Base-by-base conservation (phyloP, 1,140 invertebrate genomes). In the Zaprionus davidi region DNA sequence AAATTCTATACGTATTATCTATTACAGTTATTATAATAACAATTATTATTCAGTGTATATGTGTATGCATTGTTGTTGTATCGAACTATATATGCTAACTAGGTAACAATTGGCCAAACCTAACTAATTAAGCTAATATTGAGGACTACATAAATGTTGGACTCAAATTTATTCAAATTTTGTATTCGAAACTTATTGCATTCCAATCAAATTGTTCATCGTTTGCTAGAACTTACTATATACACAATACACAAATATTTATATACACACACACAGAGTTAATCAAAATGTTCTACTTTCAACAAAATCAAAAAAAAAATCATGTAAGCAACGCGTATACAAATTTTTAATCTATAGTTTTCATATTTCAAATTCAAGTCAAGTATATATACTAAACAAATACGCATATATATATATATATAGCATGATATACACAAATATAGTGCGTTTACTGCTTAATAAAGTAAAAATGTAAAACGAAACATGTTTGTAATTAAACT, bases 341-440 rank as follows among this genome's bases (percentile, higher is more conserved):
- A 86, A 86, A 86, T 86, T 86, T 86, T 86, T 63, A 86, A 82
- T 78, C 55, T 73, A 76, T 75, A 88, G 65, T 86, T 72, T 85
- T 86, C 76, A 79, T 86, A 85, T 86, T 88, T 73, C 63, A 58
- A 81, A 71, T 49, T 55, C 56, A 72, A 78, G 46, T 73, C 59
- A 78, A 55, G 38, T 73, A 77, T 62, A 73, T 68, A 76, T 38
- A 73, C 31, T 64, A 20, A 55, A 38, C 38, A 53, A 13, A 60
- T 15, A 15, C 17, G 41, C n/a, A 70, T 59, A 31, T 38, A 76
- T n/a, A n/a, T n/a, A n/a, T n/a, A n/a, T 59, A 64, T 58, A 34
- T 53, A 76, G 31, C 34, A 60, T 64, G 31, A 64, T 51, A 24
- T 63, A 64, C 34, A 60, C 11, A 13, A 59, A 78, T 49, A 64